Conservation (phyloP, 1,140 invertebrate genomes). For the Antheraea pernyi region DNA sequence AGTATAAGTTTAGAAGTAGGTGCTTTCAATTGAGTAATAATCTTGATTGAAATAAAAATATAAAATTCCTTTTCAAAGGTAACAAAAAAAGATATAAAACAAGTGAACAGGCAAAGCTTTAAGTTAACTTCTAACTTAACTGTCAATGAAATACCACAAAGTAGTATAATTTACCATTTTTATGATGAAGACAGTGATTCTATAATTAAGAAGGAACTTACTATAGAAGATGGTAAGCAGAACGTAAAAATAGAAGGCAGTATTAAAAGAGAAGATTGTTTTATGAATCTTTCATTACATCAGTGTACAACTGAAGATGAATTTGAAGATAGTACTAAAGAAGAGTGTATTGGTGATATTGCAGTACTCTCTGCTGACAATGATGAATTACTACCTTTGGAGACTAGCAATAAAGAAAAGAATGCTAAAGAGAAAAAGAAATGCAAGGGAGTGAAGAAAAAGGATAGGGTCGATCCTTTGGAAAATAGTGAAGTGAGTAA, state of each 20-base stretch:
- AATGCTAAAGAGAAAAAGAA: conserved; percentile 6
- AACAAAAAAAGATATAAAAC: neutral
- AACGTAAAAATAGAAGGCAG: neutral
- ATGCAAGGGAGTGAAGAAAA: conserved; percentile 8
- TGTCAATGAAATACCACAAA: conserved; percentile 8
- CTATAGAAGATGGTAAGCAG: neutral
- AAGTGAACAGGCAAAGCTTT: neutral
- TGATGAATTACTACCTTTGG: conserved; percentile 14
- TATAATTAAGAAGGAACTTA: conserved; percentile 3
- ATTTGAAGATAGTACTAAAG: neutral
- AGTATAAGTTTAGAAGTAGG: too few relatives aligned
- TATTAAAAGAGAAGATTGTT: conserved; percentile 15
- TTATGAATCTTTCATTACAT: neutral
- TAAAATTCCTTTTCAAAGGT: neutral
- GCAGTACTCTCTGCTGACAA: conserved; percentile 12
- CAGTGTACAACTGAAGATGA: conserved; percentile 20
- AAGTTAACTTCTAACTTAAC: neutral
- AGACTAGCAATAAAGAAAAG: conserved; percentile 13
- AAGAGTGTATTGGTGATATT: conserved; percentile 6
- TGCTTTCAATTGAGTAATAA: too few relatives aligned
- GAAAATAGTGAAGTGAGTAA: conserved; percentile 6
- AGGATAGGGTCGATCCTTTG: neutral
- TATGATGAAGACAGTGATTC: neutral
- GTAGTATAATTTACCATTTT: neutral
- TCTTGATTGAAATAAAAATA: too few relatives aligned